Conservation (phyloP, 2,797 vertebrate genomes). For the Anabacerthia variegaticeps region DNA sequence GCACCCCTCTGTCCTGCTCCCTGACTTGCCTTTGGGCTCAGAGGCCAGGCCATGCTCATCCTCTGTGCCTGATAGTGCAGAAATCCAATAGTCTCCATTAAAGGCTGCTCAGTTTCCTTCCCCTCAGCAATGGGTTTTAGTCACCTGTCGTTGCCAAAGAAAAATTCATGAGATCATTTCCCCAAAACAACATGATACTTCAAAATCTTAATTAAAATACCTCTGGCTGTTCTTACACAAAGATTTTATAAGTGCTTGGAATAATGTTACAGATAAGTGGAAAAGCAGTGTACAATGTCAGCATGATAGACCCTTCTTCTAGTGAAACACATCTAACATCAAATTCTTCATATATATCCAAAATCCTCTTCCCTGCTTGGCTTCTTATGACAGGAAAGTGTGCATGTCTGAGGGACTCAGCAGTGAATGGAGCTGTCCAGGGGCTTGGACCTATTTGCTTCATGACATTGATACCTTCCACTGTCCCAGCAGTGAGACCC, state of each 20-base stretch:
- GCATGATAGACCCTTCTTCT: neutral
- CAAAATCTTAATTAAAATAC: neutral
- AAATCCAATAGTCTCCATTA: neutral
- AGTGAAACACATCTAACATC: neutral
- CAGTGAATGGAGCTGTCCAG: conserved; percentile 42
- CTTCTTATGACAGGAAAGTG: neutral
- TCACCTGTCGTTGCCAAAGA: neutral
- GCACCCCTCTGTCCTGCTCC: neutral
- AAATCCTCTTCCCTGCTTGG: neutral
- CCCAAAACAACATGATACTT: neutral
- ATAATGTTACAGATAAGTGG: neutral
- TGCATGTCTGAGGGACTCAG: neutral
- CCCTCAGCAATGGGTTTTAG: neutral
- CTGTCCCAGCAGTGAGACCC: conserved; percentile 18
- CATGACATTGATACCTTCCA: conserved; percentile 65
- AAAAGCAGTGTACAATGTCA: neutral
- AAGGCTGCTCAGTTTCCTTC: neutral
- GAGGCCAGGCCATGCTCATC: neutral
- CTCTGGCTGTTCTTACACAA: neutral
- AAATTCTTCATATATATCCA: neutral
- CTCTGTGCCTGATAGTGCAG: neutral
- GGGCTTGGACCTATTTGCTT: conserved; percentile 43
- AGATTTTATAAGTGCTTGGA: neutral
- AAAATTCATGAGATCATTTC: neutral
- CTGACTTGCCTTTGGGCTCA: neutral